Evolutionary conservation across 2,113 vertebrate species (phyloP).

Genomic region (Anguilla japonica): DNA sequence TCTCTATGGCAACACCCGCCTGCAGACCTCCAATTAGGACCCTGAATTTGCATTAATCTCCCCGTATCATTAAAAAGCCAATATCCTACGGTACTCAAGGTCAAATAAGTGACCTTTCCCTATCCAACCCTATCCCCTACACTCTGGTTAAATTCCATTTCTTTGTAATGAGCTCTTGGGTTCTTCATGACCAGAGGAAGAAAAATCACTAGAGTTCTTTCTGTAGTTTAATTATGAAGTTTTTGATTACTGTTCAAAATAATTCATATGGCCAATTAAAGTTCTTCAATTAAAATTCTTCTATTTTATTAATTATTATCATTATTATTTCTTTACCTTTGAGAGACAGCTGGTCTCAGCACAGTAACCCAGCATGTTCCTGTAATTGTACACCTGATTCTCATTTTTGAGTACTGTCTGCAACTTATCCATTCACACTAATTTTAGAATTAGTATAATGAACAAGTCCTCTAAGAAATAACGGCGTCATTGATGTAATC

Average conservation of each 20-base stretch:
- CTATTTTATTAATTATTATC: too few relatives aligned
- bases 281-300: too few relatives aligned
- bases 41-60: neutral
- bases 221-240: neutral
- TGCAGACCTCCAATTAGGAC: neutral
- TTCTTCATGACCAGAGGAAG: too few relatives aligned
- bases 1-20: neutral
- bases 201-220: too few relatives aligned
- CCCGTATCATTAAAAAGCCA: neutral
- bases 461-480: neutral
- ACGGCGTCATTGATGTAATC: neutral
- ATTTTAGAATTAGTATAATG: too few relatives aligned
- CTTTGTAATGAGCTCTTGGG: too few relatives aligned
- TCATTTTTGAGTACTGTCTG: neutral
- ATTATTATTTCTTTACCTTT: neutral
- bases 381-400: neutral
- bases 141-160: too few relatives aligned
- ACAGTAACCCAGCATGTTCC: neutral
- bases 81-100: neutral
- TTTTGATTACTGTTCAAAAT: neutral
- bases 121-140: neutral
- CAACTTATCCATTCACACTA: too few relatives aligned
- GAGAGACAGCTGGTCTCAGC: neutral
- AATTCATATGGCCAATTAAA: too few relatives aligned
- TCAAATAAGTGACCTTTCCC: neutral